Base-by-base conservation (phyloP, 1,140 invertebrate genomes). In the Myzus persicae region DNA sequence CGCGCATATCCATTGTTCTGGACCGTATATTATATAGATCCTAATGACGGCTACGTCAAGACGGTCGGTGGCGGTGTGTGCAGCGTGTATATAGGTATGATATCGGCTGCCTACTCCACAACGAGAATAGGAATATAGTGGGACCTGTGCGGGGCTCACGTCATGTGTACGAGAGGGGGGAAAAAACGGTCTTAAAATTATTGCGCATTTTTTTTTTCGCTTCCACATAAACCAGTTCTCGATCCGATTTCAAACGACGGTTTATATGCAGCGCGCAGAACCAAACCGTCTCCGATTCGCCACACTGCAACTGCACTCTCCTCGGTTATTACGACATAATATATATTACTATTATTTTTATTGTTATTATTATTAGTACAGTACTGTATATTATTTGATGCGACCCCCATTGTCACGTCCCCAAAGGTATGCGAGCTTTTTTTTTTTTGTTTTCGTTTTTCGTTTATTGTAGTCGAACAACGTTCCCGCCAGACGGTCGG, bases 211-310 rank as follows among this genome's bases (percentile, higher is more conserved):
- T 89, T 88, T 88, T 89, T 89, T 54, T 54, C 11, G 6, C 46
- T 89, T 26, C 48, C 8, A 40, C 88, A 51, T 54, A 89, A 89
- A 89, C 88, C 88, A 89, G 88, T 89, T 89, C 38, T 89, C 42
- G 48, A 89, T 89, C 36, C 31, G 88, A 89, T 54, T 54, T 89
- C n/a, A 26, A 89, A 89, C 88, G 48, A 54, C 38, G 20, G 88
- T 89, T 89, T 89, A 51, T 89, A 48, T 36, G 59, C 59, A 76
- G 14, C 59, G 31, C 59, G 59, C 59, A n/a, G 87, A 89, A 38
- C 46, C 31, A 24, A 89, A 54, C 36, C 88, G 87, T 89, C 87
- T 54, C 36, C 18, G 36, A 89, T 89, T 89, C 48, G 26, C 14
- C 51, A 31, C 76, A 24, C 36, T 82, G 36, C 36, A 9, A 18